Conservation (phyloP, 1,140 invertebrate genomes). For the Helicoverpa zea region DNA sequence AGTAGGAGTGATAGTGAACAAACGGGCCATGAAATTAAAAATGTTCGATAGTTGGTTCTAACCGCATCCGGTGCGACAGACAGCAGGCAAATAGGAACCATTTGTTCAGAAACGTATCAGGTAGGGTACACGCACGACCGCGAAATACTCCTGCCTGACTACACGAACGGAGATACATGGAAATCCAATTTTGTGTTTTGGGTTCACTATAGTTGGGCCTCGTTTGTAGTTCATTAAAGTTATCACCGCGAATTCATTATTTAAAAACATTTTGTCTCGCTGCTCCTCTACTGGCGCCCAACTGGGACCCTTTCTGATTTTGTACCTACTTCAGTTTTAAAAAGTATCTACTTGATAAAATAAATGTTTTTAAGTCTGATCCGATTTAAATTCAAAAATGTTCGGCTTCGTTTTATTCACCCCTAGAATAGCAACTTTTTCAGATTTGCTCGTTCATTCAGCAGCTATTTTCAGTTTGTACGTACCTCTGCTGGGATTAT, state of each 20-base stretch:
- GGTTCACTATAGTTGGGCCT: constrained; percentile 6
- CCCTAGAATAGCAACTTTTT: not conserved
- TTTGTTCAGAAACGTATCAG: constrained; percentile 66
- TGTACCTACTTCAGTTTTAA: not conserved
- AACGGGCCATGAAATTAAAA: constrained; percentile 79
- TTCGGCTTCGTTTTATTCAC: too few species aligned
- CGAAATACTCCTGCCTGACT: constrained; percentile 3
- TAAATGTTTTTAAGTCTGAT: not conserved
- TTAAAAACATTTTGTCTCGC: too few species aligned
- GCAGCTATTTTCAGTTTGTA: not conserved
- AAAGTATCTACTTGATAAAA: not conserved
- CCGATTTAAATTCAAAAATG: too few species aligned
- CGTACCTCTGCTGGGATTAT: not conserved
- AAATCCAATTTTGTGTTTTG: constrained; percentile 37
- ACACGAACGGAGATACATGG: not conserved
- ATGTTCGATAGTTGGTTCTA: constrained; percentile 60
- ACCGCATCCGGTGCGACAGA: constrained; percentile 61
- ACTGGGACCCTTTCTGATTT: not conserved
- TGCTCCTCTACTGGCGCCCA: not conserved
- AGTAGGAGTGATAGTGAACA: constrained; percentile 56
- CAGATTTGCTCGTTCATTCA: not conserved
- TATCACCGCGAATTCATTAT: not conserved
- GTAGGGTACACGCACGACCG: constrained; percentile 51
- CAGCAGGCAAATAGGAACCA: constrained; percentile 77
- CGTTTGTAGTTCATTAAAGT: constrained; percentile 15